These are phyloP conservation scores for Ceuthmochares aereus DNA, from an alignment of 2,113 vertebrate species.

Conservation along the genomic window DNA sequence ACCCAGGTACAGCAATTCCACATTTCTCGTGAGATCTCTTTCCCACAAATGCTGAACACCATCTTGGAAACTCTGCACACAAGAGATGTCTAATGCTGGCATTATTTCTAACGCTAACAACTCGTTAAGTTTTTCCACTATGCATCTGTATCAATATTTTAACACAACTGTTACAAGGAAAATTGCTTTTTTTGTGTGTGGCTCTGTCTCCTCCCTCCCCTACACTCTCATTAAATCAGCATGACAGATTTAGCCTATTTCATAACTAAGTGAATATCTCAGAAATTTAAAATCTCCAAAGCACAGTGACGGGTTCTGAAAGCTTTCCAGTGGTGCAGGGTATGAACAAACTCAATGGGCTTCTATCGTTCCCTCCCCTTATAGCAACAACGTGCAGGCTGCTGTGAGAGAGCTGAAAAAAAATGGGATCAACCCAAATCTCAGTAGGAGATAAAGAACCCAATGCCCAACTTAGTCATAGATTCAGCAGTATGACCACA, in stretches of 20 bases:
- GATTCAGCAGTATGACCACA: neutral
- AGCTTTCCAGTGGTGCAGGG: conserved; percentile 25
- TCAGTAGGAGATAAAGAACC: neutral
- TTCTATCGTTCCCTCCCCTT: neutral
- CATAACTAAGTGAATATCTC: conserved; percentile 68
- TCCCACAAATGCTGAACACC: conserved; percentile 54
- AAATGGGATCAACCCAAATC: neutral
- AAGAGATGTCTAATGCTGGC: conserved; percentile 54
- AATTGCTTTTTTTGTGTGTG: conserved; percentile 50
- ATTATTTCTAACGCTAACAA: conserved; percentile 68
- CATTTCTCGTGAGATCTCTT: conserved; percentile 28
- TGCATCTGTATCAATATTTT: conserved; percentile 74
- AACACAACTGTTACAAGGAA: conserved; percentile 69
- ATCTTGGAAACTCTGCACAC: conserved; percentile 49
- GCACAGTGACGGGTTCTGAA: conserved; percentile 51
- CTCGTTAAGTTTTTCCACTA: conserved; percentile 60
- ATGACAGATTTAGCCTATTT: conserved; percentile 58
- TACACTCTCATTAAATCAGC: conserved; percentile 68
- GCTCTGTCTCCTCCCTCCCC: conserved; percentile 22
- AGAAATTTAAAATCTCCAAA: conserved; percentile 67
- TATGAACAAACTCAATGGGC: neutral
- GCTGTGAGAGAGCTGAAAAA: neutral
- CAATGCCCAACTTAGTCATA: neutral
- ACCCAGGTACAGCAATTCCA: conserved; percentile 3
- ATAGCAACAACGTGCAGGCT: neutral